A percentile compares a stretch with the other conserved stretches of the same genome.
Evolutionary conservation across 2,113 vertebrate genomes (phyloP).

Genomic region (Herpetotheres cachinnans): DNA sequence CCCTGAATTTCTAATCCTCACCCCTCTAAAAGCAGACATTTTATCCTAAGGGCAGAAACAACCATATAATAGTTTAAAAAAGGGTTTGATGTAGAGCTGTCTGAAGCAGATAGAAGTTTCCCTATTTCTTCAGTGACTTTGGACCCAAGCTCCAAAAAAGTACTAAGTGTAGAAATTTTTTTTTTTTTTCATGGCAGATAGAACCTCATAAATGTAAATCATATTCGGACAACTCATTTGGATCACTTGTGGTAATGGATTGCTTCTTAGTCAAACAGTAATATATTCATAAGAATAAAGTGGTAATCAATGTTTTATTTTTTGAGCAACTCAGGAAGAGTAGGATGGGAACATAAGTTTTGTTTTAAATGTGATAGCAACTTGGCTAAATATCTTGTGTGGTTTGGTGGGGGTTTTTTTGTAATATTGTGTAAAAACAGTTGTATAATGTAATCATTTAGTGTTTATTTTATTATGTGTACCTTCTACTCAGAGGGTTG

Average conservation of each 20-base stretch:
- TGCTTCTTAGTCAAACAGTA: background rate
- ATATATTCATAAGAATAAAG: background rate
- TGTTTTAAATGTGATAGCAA: background rate
- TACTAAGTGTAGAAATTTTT: background rate
- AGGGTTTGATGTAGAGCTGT: background rate
- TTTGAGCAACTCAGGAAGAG: background rate
- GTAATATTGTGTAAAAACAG: conserved; percentile 34
- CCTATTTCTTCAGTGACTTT: background rate
- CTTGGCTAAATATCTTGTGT: background rate
- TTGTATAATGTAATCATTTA: conserved; percentile 78
- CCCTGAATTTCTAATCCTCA: background rate
- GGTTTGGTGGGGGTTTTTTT: conserved; percentile 3
- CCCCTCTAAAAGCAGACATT: background rate
- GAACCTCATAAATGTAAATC: background rate
- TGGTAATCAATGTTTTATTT: background rate
- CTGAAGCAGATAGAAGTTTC: background rate
- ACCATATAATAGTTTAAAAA: background rate
- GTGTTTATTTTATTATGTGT: conserved; percentile 81
- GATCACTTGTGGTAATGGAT: background rate
- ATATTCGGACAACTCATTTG: conserved; percentile 9
- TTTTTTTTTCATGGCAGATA: background rate
- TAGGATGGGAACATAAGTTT: background rate
- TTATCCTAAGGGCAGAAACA: conserved; percentile 5
- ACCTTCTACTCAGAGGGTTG: conserved; percentile 84
- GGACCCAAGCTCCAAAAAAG: background rate